Evolutionary conservation across 2,888 invertebrate species (phyloP), one percentile per base, ranked within the genome.

Genomic region (Adineta ricciae): DNA sequence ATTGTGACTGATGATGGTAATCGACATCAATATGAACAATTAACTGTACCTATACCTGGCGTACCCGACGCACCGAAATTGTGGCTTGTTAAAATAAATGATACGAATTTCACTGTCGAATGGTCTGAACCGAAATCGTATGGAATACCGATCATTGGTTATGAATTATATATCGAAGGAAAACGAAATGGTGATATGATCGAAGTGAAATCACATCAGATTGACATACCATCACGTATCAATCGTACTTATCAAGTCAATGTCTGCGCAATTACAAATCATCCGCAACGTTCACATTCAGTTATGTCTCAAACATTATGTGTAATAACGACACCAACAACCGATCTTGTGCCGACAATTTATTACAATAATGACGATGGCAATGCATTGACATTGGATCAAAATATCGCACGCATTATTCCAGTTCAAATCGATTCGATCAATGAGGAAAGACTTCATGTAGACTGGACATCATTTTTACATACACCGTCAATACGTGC

Each of bases 101-200:
- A 88, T 9, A 89, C 89, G 84, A 89, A 89, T 87, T 89, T 90
- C 87, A 88, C 89, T 38, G 88, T 90, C 54, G 90, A 90, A 86
- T 90, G 90, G 90, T 89, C 89, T 14, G 90, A 90, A 86, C 90
- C 90, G 16, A 87, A 88, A 72, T 86, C 89, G 38, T 89, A 88
- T 41, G 78, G 78, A 41, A 78, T 78, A 78, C 78, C 78, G 24
- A 36, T 78, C n/a, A 78, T 78, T 78, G 78, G 78, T n/a, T 78
- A 41, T 41, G 41, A 78, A 41, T 78, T 78, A n/a, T 78, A 41
- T n/a, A 78, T 78, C 19, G 78, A 41, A 78, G 78, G 78, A 3
- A 78, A 78, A 41, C 14, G 41, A 38, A 41, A 38, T 24, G 24
- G 41, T n/a, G 78, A 78, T n/a, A 24, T 78, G 24, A 24, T 78